Conservation (phyloP, 2,113 vertebrate species). For the Leucoraja erinaceus region DNA sequence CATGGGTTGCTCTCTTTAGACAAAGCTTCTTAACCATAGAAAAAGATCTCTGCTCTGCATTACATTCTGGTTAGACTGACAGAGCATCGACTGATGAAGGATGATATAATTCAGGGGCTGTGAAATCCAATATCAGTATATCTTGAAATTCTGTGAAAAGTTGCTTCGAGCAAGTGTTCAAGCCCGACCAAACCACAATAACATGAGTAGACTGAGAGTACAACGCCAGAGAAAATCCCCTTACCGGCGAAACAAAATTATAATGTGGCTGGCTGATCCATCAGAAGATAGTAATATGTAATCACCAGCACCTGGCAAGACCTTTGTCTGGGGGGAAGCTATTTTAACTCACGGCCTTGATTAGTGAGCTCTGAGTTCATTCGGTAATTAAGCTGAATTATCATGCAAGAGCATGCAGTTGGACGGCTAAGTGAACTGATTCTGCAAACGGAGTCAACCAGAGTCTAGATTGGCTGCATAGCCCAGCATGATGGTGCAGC, state of each 20-base stretch:
- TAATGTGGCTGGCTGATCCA: not conserved
- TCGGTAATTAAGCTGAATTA: conserved; percentile 1
- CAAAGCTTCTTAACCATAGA: not conserved
- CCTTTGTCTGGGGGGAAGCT: not conserved
- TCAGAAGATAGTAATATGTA: not conserved
- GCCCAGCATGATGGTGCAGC: no score
- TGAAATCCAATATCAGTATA: not conserved
- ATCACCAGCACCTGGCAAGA: not conserved
- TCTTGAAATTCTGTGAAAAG: not conserved
- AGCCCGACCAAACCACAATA: not conserved
- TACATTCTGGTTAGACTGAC: not conserved
- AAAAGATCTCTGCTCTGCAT: not conserved
- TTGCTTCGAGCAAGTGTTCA: not conserved
- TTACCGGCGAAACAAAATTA: not conserved
- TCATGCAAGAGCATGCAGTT: conserved; percentile 11
- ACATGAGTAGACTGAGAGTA: not conserved
- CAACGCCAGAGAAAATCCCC: conserved; percentile 4
- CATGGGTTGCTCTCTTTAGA: not conserved
- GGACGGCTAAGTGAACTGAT: not conserved
- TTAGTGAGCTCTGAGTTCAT: not conserved
- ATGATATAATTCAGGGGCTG: not conserved
- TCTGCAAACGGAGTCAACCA: not conserved
- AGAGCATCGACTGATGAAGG: not conserved
- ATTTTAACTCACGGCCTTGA: not conserved
- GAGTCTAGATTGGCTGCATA: not conserved